Base-by-base conservation (phyloP, 1,140 invertebrate species). In the Mamestra configurata region DNA sequence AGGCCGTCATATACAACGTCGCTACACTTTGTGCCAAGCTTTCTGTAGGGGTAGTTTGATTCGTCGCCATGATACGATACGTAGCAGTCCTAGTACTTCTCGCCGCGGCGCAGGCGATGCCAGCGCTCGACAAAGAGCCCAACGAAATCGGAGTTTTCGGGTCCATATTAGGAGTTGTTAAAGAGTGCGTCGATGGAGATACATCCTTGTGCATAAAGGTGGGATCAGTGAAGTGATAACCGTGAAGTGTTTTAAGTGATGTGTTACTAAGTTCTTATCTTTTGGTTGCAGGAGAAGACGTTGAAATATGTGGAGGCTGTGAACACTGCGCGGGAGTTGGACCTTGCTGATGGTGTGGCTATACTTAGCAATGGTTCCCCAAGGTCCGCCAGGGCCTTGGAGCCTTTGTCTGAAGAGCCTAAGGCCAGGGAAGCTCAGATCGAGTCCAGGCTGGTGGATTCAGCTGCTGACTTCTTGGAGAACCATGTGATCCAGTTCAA, bases 401-500 rank as follows among this genome's bases (percentile, higher is more conserved):
- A 96, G 81, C 91, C 94, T 20, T 92, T 98, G 70, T 96, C 97
- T 24, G 95, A 96, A 11, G 97, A 98, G 85, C 95, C 96, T 18
- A 96, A 96, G 83, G 97, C 97, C 15, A 96, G 97, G 79, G 97
- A 98, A 92, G 95, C 96, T n/a, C 96, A 97, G 70, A 96, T 98
- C 4, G 97, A 98, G 83, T 96, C 96, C n/a, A 96, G 97, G 66
- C 94, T 98, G 35, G 92, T 97, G 22, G 97, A 98, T 84, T 96
- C 96, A 55, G 96, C 97, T 37, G 96, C 97, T 77, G 96, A 96
- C 78, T 98, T 98, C 95, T 95, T 98, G 64, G 96, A 97, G 81
- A 97, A 97, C 71, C 97, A 98, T 91, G 97, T 97, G 15, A 95
- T 98, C 55, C 97, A 98, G 90, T 96, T 98, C 80, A 97, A 97